Base-by-base conservation (phyloP, 2,888 invertebrate species). In the Sinhomidia bicolor region DNA sequence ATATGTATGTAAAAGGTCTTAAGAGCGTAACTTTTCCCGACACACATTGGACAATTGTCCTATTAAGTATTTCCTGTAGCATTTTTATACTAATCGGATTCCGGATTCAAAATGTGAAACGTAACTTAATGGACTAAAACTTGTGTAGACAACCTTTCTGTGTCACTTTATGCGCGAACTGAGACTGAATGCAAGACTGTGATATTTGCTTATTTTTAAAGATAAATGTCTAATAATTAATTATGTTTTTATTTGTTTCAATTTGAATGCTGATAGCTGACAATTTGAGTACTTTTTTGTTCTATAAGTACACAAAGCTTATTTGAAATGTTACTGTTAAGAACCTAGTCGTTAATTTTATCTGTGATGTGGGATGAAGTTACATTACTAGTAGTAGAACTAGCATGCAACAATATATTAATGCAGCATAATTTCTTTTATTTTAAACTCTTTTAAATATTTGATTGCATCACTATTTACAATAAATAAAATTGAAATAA, bases 181-280 rank as follows among this genome's bases (percentile, higher is more conserved):
- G 57, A 32, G 41, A 60, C 44, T 80, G 62, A 0, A 36, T 60
- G 79, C 1, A 57, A 80, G 62, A 80, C 80, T 80, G 80, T 80
- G 80, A 80, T 80, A 80, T 60, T 76, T 51, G 51, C 5, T 51
- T 26, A n/a, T n/a, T 14, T 65, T 62, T 29, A 62, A 6, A 26
- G n/a, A 5, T 20, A 4, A 3, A 57, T 14, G 29, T 14, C 32
- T n/a, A 12, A 14, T 29, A 32, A 32, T 65, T 65, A 32, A 32
- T n/a, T 65, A 26, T 23, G 1, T 23, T 20, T 7, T 23, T 60
- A 26, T 60, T 1, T 1, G 14, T 20, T 60, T 60, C 10, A 60
- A 23, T 1, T 20, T n/a, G n/a, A n/a, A n/a, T n/a, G n/a, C n/a
- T n/a, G n/a, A n/a, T n/a, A n/a, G n/a, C n/a, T n/a, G n/a, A n/a